phyloP scores from a whole-genome alignment of 2,888 invertebrate species.

The Dynastes hyllus region DNA sequence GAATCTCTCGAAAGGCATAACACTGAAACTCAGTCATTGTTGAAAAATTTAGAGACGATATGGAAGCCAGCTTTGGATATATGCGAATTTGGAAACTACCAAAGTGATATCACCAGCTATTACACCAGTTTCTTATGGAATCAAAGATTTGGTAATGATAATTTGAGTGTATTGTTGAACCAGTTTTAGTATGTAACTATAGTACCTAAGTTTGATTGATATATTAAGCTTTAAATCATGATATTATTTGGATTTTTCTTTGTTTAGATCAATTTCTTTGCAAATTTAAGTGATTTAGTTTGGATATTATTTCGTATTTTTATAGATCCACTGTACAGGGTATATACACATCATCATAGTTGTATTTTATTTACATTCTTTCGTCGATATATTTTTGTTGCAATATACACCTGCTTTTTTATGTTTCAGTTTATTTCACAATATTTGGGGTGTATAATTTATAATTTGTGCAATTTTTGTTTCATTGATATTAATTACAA shows the following conservation, averaged over 20 bases:
- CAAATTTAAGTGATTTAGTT: too few species aligned
- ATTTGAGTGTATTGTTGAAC: constrained; percentile 60
- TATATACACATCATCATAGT: background rate
- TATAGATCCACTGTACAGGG: background rate
- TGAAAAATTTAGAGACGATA: constrained; percentile 74
- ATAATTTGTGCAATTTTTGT: constrained; percentile 8
- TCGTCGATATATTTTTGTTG: background rate
- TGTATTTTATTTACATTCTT: background rate
- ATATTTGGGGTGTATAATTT: background rate
- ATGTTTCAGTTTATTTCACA: background rate
- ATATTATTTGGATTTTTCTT: constrained; percentile 22
- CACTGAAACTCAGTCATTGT: constrained; percentile 53
- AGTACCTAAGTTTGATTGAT: background rate
- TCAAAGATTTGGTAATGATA: constrained; percentile 62
- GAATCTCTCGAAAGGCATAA: constrained; percentile 61
- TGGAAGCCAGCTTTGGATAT: constrained; percentile 79
- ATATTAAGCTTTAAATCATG: constrained; percentile 24
- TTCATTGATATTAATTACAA: constrained; percentile 14
- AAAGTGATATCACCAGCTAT: constrained; percentile 63
- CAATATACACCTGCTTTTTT: background rate
- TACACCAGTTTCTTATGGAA: constrained; percentile 68
- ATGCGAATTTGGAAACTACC: constrained; percentile 70
- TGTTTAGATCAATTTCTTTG: background rate
- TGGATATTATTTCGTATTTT: constrained; percentile 1
- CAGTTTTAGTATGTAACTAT: constrained; percentile 50